Conservation (phyloP, 2,888 invertebrate species). For the Oegoconia quadripuncta region DNA sequence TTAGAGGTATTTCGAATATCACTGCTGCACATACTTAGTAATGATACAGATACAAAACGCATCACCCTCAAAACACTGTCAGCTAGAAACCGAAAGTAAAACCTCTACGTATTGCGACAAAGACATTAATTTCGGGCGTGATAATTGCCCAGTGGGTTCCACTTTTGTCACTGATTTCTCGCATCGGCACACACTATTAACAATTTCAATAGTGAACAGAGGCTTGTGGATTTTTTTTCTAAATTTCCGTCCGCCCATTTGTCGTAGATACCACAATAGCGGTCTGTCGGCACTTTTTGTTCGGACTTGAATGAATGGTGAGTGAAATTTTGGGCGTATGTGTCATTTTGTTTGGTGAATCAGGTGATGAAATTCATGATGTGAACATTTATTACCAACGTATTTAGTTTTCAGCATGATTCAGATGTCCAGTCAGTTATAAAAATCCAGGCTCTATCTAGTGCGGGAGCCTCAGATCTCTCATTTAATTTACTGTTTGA, state of each 20-base stretch:
- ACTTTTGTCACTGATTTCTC: conserved; percentile 68
- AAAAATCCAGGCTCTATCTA: no score
- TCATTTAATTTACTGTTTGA: no score
- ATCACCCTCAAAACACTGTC: neutral
- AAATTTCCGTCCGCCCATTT: conserved; percentile 50
- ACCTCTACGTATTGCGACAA: conserved; percentile 53
- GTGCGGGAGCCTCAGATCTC: no score
- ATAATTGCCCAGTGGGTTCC: conserved; percentile 53
- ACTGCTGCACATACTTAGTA: no score
- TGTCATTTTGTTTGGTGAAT: no score
- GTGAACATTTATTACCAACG: no score
- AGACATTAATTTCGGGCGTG: conserved; percentile 66
- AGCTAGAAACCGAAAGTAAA: conserved; percentile 15
- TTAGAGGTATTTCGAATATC: no score
- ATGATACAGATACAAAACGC: neutral
- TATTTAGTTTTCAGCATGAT: no score
- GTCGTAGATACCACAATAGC: conserved; percentile 41
- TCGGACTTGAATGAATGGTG: neutral
- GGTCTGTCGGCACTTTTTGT: conserved; percentile 53
- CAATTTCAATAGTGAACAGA: conserved; percentile 44
- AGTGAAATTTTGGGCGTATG: neutral
- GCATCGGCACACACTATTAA: conserved; percentile 68
- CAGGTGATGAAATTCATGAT: no score
- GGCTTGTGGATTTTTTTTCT: conserved; percentile 33
- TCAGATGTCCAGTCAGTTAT: no score